Percentiles rank a stretch among this genome's conserved stretches.
Conservation (phyloP, 2,888 invertebrate species). For the Amphiduros pacificus region DNA sequence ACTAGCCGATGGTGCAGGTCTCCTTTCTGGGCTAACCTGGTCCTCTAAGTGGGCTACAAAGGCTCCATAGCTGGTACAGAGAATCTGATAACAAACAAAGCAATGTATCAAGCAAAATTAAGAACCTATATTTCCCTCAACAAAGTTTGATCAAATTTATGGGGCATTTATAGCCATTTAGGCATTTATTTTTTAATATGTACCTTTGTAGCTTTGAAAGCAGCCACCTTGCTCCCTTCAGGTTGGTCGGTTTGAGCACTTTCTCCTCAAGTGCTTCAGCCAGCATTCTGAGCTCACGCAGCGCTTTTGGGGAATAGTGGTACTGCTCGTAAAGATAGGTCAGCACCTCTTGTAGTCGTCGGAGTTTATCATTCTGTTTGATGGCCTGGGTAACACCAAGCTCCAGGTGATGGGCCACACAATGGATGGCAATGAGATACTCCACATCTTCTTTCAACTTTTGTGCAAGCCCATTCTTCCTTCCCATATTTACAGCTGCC, state of each 20-base stretch:
- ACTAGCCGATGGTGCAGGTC: too few relatives aligned
- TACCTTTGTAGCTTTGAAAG: neutral
- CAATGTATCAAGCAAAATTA: too few relatives aligned
- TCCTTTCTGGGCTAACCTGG: too few relatives aligned
- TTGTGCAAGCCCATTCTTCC: neutral
- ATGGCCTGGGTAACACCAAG: neutral
- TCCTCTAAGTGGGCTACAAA: too few relatives aligned
- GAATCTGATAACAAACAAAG: too few relatives aligned
- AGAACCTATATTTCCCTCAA: too few relatives aligned
- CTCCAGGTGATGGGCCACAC: neutral
- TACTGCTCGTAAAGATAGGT: neutral
- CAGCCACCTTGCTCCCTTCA: neutral
- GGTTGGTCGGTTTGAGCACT: neutral
- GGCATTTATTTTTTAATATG: too few relatives aligned
- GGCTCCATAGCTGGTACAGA: too few relatives aligned
- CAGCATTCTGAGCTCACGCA: neutral
- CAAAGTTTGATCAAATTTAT: too few relatives aligned
- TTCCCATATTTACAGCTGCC: neutral
- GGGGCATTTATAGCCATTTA: too few relatives aligned
- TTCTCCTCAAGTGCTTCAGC: neutral
- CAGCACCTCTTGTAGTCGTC: neutral
- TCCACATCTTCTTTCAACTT: neutral
- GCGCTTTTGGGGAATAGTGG: neutral
- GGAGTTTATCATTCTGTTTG: neutral
- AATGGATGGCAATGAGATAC: neutral